Percentiles rank a stretch among this genome's conserved stretches.
phyloP scores from a whole-genome alignment of 2,888 invertebrate species.

The Lochmaea capreae region DNA sequence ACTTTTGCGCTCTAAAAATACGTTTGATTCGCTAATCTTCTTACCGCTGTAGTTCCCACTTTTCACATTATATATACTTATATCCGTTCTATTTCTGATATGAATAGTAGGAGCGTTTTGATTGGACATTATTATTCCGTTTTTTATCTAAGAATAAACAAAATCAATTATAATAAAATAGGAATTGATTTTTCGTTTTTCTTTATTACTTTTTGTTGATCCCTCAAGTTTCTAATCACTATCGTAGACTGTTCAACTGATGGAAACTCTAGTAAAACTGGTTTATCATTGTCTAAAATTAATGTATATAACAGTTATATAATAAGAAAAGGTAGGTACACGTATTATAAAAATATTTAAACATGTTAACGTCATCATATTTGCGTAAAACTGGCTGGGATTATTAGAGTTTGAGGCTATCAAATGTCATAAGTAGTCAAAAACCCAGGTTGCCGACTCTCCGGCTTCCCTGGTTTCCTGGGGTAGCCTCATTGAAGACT shows the following conservation, averaged over 20 bases:
- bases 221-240: neutral
- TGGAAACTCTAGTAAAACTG: neutral
- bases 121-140: slow-evolving; percentile 7
- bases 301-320: neutral
- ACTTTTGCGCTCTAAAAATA: neutral
- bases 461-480: too few relatives aligned
- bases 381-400: too few relatives aligned
- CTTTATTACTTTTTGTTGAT: neutral
- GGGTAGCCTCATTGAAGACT: too few relatives aligned
- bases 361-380: neutral
- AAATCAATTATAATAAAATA: neutral
- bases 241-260: neutral
- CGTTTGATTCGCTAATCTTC: too few relatives aligned
- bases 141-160: neutral
- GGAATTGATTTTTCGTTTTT: too few relatives aligned
- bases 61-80: slow-evolving; percentile 1
- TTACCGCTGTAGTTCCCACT: neutral
- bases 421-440: too few relatives aligned
- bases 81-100: slow-evolving; percentile 19
- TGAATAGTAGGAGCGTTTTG: slow-evolving; percentile 9
- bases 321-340: neutral
- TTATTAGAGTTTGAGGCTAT: too few relatives aligned
- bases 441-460: too few relatives aligned
- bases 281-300: neutral
- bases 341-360: too few relatives aligned